phyloP scores from a whole-genome alignment of 2,113 vertebrate species.

The Cepphus grylle region DNA sequence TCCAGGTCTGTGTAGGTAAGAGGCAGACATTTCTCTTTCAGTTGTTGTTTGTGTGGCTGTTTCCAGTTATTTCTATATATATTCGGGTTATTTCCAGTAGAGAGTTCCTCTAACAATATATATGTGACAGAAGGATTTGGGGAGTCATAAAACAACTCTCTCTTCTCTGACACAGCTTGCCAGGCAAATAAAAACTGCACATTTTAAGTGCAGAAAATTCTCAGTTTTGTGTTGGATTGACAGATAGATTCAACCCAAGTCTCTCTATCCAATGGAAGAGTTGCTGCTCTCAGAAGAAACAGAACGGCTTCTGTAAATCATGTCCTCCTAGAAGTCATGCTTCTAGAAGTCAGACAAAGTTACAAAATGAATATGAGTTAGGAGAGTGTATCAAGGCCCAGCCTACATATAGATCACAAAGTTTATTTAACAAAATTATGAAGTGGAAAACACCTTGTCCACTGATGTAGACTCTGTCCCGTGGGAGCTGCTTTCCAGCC shows the following conservation, averaged over 20 bases:
- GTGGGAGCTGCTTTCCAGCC: not conserved
- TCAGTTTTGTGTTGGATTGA: not conserved
- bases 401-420: not conserved
- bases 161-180: not conserved
- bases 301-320: not conserved
- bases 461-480: not conserved
- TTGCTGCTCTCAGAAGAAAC: not conserved
- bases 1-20: not conserved
- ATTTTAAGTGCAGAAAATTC: not conserved
- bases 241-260: not conserved
- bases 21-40: not conserved
- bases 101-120: not conserved
- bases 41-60: not conserved
- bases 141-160: not conserved
- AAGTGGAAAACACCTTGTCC: not conserved
- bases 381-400: not conserved
- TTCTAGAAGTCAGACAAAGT: not conserved
- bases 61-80: no score
- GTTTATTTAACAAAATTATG: not conserved
- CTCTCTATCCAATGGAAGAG: not conserved
- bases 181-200: not conserved
- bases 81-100: not conserved
- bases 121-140: not conserved
- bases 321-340: not conserved
- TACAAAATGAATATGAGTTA: not conserved